Evolutionary conservation across 2,113 vertebrate genomes (phyloP).

Genomic region (Antigone vipio): DNA sequence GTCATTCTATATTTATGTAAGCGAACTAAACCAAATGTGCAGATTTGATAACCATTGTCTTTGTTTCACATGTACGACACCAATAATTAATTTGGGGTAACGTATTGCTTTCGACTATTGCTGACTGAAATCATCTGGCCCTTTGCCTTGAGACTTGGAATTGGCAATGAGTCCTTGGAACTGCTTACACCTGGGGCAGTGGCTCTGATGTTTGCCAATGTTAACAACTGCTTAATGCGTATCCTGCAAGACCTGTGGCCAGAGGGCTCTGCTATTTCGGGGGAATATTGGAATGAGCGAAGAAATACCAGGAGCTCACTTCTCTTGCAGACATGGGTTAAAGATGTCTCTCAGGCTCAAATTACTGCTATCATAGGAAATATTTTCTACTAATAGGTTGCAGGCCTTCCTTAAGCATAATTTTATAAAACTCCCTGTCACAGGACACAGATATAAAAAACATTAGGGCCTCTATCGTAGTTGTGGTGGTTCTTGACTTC

Average conservation of each 20-base stretch:
- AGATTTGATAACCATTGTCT: background rate
- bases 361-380: background rate
- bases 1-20: background rate
- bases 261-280: background rate
- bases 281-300: background rate
- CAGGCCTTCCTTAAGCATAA: background rate
- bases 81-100: background rate
- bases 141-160: background rate
- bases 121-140: background rate
- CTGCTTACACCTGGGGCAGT: background rate
- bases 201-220: background rate
- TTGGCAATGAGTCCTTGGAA: background rate
- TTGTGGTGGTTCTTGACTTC: background rate
- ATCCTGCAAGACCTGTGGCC: background rate
- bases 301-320: background rate
- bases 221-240: background rate
- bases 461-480: accelerated
- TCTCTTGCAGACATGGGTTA: background rate
- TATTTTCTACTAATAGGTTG: background rate
- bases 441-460: background rate
- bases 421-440: background rate
- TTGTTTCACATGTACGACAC: background rate
- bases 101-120: background rate
- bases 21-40: background rate
- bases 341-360: background rate